Conservation (phyloP, 2,797 vertebrate species). For the Chaetodon trifasciatus region DNA sequence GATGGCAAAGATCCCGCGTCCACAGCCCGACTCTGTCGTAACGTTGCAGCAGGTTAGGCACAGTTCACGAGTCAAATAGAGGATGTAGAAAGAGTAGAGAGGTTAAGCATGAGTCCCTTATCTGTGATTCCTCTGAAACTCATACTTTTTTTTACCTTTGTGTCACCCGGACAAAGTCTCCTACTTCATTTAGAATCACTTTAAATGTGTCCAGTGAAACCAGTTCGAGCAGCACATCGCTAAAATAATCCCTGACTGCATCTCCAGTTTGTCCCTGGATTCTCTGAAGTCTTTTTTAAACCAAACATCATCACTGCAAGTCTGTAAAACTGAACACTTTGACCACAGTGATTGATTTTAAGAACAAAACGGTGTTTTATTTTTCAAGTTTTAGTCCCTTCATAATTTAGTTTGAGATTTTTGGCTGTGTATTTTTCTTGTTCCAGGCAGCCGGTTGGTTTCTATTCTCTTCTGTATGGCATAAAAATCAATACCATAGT, state of each 20-base stretch:
- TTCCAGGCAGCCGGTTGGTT: background rate
- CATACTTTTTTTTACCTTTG: background rate
- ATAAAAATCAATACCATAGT: too few species aligned
- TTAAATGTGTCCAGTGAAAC: too few species aligned
- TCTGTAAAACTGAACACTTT: background rate
- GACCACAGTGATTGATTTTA: background rate
- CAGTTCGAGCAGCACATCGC: background rate
- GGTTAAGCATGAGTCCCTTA: background rate
- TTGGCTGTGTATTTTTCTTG: background rate
- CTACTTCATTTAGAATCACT: too few species aligned
- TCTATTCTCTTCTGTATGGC: background rate
- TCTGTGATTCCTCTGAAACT: background rate
- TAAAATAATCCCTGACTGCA: background rate
- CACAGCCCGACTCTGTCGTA: background rate
- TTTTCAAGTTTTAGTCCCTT: background rate
- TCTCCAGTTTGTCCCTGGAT: background rate
- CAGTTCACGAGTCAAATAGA: background rate
- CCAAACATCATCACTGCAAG: too few species aligned
- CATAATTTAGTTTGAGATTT: background rate
- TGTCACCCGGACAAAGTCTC: too few species aligned
- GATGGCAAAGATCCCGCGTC: constrained; percentile 34
- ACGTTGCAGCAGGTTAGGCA: constrained; percentile 1
- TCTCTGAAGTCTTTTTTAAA: too few species aligned
- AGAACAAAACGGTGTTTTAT: background rate
- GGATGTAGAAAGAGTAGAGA: background rate